Conservation (phyloP, 2,888 invertebrate genomes). For the Invenusta paracnida region DNA sequence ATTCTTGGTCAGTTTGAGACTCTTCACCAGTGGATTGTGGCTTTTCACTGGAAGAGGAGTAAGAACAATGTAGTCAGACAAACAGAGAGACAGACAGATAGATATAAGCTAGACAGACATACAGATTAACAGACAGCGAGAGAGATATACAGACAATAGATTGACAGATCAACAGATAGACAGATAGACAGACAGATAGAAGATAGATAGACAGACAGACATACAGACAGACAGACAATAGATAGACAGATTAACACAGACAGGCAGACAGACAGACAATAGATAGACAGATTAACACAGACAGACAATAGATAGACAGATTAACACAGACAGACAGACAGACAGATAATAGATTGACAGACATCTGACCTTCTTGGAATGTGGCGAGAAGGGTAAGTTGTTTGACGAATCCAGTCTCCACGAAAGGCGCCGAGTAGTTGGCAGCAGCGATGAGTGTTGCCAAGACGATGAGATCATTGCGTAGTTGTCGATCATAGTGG, state of each 20-base stretch:
- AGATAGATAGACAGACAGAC: too few relatives aligned
- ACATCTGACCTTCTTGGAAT: constrained; percentile 58
- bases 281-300: too few relatives aligned
- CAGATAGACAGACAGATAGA: too few relatives aligned
- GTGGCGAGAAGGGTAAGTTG: constrained; percentile 59
- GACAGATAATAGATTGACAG: too few relatives aligned
- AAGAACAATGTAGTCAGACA: neutral
- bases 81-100: too few relatives aligned
- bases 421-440: constrained; percentile 56
- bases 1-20: constrained; percentile 55
- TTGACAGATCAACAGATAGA: too few relatives aligned
- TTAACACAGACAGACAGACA: constrained; percentile 36
- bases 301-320: neutral
- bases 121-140: too few relatives aligned
- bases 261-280: too few relatives aligned
- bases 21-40: constrained; percentile 57
- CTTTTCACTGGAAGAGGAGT: constrained; percentile 55
- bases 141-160: too few relatives aligned
- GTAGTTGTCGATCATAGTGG: constrained; percentile 58
- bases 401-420: constrained; percentile 59
- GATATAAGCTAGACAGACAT: too few relatives aligned
- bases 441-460: constrained; percentile 53
- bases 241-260: too few relatives aligned
- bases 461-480: constrained; percentile 59
- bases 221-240: too few relatives aligned